phyloP scores from a whole-genome alignment of 2,113 vertebrate species.

The Pedionomus torquatus region DNA sequence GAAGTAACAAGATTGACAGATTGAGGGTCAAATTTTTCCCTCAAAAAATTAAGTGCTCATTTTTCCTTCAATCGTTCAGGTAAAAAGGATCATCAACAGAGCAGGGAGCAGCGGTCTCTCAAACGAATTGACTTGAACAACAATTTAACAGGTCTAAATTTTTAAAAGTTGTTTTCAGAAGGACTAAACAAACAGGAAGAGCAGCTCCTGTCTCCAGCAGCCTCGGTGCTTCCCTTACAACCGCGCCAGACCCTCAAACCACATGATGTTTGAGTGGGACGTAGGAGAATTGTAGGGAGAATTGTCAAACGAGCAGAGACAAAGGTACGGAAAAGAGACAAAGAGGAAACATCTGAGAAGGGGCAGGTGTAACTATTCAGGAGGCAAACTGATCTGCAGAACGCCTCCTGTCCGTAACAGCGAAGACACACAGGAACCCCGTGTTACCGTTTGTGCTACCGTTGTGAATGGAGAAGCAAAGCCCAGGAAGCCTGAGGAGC shows the following conservation, averaged over 20 bases:
- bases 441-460: rapidly evolving
- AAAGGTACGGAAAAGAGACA: not conserved
- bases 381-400: not conserved
- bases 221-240: not conserved
- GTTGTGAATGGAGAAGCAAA: not conserved
- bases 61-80: not conserved
- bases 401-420: rapidly evolving
- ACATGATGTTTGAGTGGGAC: not conserved
- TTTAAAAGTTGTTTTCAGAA: not conserved
- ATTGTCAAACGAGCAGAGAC: not conserved
- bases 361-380: not conserved
- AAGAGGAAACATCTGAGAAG: not conserved
- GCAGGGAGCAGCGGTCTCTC: not conserved
- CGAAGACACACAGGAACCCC: rapidly evolving
- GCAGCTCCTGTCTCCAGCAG: not conserved
- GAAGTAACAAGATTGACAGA: not conserved
- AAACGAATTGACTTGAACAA: not conserved
- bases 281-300: too few relatives aligned
- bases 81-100: not conserved
- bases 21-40: not conserved
- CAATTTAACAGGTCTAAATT: not conserved
- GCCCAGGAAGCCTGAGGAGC: not conserved
- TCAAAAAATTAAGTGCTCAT: not conserved
- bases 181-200: not conserved
- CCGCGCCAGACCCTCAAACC: not conserved